Conservation (phyloP, 2,888 invertebrate species). For the Ceratothoa steindachneri region DNA sequence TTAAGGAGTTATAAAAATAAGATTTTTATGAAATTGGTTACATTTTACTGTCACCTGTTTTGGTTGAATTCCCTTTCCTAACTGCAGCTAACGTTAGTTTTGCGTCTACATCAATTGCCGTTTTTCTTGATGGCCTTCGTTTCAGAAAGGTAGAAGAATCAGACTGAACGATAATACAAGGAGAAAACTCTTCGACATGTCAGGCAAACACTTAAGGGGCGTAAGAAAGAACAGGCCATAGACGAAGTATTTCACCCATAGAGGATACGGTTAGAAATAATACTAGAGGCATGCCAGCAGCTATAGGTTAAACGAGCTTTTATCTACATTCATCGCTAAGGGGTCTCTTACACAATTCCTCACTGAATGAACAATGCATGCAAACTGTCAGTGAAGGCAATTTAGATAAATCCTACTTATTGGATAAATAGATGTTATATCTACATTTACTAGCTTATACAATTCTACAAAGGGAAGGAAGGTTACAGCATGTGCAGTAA, state of each 20-base stretch:
- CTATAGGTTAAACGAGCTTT: not conserved
- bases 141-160: not conserved
- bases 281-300: not conserved
- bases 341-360: slow-evolving; percentile 11
- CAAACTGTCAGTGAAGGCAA: not conserved
- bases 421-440: not conserved
- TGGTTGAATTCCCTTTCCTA: slow-evolving; percentile 5
- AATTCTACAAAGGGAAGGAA: not conserved
- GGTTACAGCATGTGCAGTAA: not conserved
- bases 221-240: slow-evolving; percentile 9
- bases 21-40: not conserved
- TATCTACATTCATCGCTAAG: not conserved
- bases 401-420: not conserved
- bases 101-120: not conserved
- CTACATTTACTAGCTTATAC: not conserved
- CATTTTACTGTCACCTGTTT: not conserved
- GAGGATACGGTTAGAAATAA: not conserved
- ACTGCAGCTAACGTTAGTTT: slow-evolving; percentile 4
- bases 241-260: slow-evolving; percentile 11
- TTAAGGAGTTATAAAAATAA: no score
- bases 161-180: not conserved
- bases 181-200: not conserved
- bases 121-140: not conserved
- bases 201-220: slow-evolving; percentile 7
- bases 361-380: not conserved